Base-by-base conservation (phyloP, 2,888 invertebrate genomes). In the Drosophila dives region DNA sequence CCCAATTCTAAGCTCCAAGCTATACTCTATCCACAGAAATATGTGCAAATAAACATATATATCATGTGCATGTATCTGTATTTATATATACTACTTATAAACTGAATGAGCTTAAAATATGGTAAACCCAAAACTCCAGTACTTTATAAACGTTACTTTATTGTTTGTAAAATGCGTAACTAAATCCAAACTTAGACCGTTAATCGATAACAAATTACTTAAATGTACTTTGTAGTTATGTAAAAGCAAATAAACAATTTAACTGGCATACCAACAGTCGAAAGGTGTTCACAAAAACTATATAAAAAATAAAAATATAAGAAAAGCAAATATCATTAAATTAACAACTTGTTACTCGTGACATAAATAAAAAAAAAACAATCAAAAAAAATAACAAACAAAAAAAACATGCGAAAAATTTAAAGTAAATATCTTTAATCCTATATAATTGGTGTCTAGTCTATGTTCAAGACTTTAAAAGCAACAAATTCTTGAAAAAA, bases 381-480 rank as follows among this genome's bases (percentile, higher is more conserved):
- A 45, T 45, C 45, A 45, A 45, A n/a, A 56, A 70, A 55, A 3
- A 70, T n/a, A n/a, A 45, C 36, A 32, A 55, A 72, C 5, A 45
- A 40, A 42, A 45, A 54, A 64, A 45, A 48, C 12, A 55, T 55
- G 63, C 61, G 64, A 54, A 67, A 69, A 70, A 68, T 33, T 38
- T 64, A 74, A 71, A 69, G 58, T 67, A 71, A 58, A 73, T 65
- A 77, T 70, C 62, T 81, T 80, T 83, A 87, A 83, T 89, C 80
- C 77, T 69, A 75, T 58, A 71, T 85, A 86, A 88, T 91, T 90
- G 91, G 86, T 91, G 91, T 91, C 91, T 91, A 91, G 91, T 91
- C 90, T 91, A 85, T 82, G 83, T 82, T 83, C 90, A 84, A 90
- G 90, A 91, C 91, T 90, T 91, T 90, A 91, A 91, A 90, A 81